Evolutionary conservation across 1,140 invertebrate genomes (phyloP), one percentile per base, ranked within the genome.

Genomic region (Leptopilina clavipes): DNA sequence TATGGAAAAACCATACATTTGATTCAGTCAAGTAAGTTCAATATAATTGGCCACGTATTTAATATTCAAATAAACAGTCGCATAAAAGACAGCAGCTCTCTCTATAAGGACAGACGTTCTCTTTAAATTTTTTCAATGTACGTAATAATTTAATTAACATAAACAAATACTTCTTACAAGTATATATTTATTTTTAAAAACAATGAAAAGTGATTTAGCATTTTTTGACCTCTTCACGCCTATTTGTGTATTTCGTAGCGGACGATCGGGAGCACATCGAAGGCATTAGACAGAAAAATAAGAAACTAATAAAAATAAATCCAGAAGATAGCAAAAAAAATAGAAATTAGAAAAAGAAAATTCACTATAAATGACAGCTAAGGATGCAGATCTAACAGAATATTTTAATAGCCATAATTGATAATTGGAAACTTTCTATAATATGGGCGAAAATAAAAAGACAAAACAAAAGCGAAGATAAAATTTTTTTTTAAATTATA

Each of bases 401-500:
- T n/a, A 14, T 25, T 25, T 65, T 14, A 22, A 65, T 37, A 22
- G 11, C 12, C 12, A 40, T 31, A 7, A 59, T 56, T 25, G 1
- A 11, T 2, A 59, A 59, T 14, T 65, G 3, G 22, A 31, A 31
- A n/a, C 2, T 31, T 37, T 65, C 22, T 65, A 19, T 25, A 12
- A 14, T 12, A 31, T 12, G 25, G 25, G 5, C 25, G 31, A 70
- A 56, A 71, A 72, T 19, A 59, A 37, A 25, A 72, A 70, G 71
- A 45, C 71, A 70, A 48, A 31, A 72, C 31, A 17, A 71, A 71
- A 37, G 71, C 59, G 71, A 74, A 77, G 72, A 52, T 72, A 56
- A 54, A 75, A 71, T 48, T 54, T 25, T 17, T 9, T n/a, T n/a
- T n/a, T n/a, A 31, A 31, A 31, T 31, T 31, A 31, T 52, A 9